Conservation (phyloP, 2,888 invertebrate genomes). For the Leistus spinibarbis region DNA sequence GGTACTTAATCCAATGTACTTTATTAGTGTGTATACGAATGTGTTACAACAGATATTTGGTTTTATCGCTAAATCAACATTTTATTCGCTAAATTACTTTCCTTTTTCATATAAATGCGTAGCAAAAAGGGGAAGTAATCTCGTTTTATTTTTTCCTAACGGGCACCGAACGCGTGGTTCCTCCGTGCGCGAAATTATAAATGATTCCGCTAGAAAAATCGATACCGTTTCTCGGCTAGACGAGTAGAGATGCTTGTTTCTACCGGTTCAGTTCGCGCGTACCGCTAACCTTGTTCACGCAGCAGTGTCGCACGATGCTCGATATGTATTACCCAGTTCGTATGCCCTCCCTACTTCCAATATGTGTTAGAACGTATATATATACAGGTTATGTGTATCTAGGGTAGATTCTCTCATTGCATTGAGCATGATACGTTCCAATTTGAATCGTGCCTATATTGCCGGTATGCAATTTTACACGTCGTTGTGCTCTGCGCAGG, state of each 20-base stretch:
- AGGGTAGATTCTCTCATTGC: background rate
- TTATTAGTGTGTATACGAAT: too few relatives aligned
- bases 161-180: background rate
- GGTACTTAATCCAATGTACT: too few relatives aligned
- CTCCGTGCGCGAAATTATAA: conserved; percentile 15
- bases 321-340: background rate
- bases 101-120: background rate
- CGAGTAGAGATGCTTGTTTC: background rate
- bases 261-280: background rate
- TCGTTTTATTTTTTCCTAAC: background rate
- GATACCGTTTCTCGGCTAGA: conserved; percentile 16
- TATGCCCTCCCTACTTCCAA: background rate
- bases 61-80: background rate
- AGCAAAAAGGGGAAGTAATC: background rate
- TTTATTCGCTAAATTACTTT: background rate
- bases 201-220: conserved; percentile 17
- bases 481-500: background rate
- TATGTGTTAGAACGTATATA: background rate
- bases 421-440: background rate
- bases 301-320: background rate
- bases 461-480: background rate
- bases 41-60: too few relatives aligned
- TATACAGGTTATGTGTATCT: background rate
- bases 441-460: background rate
- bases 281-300: background rate